phyloP scores from a whole-genome alignment of 2,888 invertebrate genomes.

The Palloptera scutellata region DNA sequence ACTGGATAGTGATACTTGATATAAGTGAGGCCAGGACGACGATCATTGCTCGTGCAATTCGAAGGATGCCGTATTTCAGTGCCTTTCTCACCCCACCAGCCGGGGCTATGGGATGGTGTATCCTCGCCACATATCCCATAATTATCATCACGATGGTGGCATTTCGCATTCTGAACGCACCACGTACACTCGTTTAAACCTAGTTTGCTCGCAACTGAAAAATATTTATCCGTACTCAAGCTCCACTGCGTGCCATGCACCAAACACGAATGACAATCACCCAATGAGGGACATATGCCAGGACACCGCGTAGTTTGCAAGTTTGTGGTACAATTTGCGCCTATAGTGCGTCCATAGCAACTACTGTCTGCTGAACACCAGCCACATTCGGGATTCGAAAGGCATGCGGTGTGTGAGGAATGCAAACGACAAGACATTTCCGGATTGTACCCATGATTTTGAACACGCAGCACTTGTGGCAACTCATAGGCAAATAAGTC shows the following conservation, averaged over 20 bases:
- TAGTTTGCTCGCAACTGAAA: slow-evolving; percentile 78
- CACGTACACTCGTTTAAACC: slow-evolving; percentile 85
- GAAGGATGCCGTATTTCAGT: slow-evolving; percentile 77
- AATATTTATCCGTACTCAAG: slow-evolving; percentile 44
- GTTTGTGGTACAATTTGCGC: slow-evolving; percentile 90
- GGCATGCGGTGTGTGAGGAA: slow-evolving; percentile 79
- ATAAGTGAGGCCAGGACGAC: slow-evolving; percentile 87
- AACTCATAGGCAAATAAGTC: slow-evolving; percentile 88
- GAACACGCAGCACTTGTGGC: slow-evolving; percentile 81
- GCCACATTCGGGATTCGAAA: slow-evolving; percentile 91
- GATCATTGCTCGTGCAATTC: slow-evolving; percentile 80
- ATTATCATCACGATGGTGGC: slow-evolving; percentile 84
- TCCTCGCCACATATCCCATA: slow-evolving; percentile 85
- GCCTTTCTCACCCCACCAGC: slow-evolving; percentile 91
- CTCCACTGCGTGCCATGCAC: slow-evolving; percentile 70
- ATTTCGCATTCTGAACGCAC: slow-evolving; percentile 92
- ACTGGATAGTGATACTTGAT: slow-evolving; percentile 87
- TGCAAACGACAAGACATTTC: slow-evolving; percentile 81
- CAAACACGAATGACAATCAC: slow-evolving; percentile 90
- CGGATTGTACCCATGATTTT: slow-evolving; percentile 73
- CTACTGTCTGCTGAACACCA: slow-evolving; percentile 88
- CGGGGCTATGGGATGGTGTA: slow-evolving; percentile 80
- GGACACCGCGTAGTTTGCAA: slow-evolving; percentile 87
- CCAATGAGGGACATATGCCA: slow-evolving; percentile 87
- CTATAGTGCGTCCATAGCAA: slow-evolving; percentile 85